Percentiles rank a stretch among this genome's conserved stretches.
Conservation (phyloP, 35 echinoderm and acorn worm genomes). For the Amphiura filiformis region DNA sequence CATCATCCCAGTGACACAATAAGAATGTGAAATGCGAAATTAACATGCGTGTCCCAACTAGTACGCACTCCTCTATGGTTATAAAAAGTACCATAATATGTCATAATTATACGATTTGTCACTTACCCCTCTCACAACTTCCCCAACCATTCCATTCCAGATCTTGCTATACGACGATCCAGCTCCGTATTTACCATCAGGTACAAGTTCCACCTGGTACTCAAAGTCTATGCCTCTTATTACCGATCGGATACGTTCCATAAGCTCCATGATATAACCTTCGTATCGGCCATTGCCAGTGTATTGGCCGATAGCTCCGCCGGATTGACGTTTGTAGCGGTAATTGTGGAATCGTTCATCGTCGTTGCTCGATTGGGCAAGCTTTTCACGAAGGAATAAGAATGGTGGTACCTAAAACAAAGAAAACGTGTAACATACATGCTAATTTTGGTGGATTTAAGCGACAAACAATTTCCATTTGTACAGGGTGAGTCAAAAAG, state of each 20-base stretch:
- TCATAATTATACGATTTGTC: no score
- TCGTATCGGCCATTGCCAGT: conserved; percentile 61
- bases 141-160: conserved; percentile 74
- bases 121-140: conserved; percentile 56
- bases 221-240: conserved; percentile 68
- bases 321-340: conserved; percentile 7
- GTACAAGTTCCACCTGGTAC: conserved; percentile 57
- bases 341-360: not conserved
- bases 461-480: no score
- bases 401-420: conserved; percentile 41
- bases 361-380: not conserved
- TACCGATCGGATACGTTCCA: conserved; percentile 33
- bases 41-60: no score
- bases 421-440: no score
- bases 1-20: no score
- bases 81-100: no score
- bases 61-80: no score
- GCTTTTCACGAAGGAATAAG: conserved; percentile 20
- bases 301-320: not conserved
- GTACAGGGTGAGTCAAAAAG: no score
- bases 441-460: no score
- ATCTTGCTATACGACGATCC: conserved; percentile 28
- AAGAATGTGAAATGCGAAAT: no score
- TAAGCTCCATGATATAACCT: conserved; percentile 70
- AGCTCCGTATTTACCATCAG: conserved; percentile 61